phyloP scores from a whole-genome alignment of 1,140 invertebrate species.

The Drosophila nigrodunni region DNA sequence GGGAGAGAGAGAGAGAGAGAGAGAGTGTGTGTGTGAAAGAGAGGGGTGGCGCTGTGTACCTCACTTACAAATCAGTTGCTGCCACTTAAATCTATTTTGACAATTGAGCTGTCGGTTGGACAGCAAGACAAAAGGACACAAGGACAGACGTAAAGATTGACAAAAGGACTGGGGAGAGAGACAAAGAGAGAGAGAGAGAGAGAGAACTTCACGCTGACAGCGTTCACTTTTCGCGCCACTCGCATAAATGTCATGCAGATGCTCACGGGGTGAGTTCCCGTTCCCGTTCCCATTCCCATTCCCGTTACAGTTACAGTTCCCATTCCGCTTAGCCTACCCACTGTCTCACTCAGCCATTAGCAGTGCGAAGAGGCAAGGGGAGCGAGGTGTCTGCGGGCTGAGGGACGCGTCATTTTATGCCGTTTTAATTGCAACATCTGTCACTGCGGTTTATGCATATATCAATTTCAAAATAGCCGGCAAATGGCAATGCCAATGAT shows the following conservation, averaged over 20 bases:
- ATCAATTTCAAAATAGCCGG: constrained; percentile 80
- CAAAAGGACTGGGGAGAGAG: background rate
- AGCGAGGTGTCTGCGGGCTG: background rate
- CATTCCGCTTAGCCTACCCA: background rate
- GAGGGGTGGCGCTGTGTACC: constrained; percentile 26
- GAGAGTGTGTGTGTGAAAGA: background rate
- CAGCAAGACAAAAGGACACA: background rate
- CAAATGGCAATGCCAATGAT: constrained; percentile 65
- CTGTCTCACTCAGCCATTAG: constrained; percentile 45
- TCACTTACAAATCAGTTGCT: constrained; percentile 73
- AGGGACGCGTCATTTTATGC: constrained; percentile 73
- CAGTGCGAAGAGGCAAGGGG: background rate
- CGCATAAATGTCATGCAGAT: constrained; percentile 30
- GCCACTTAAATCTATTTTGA: constrained; percentile 84
- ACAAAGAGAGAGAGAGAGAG: background rate
- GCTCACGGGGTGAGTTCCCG: constrained; percentile 10
- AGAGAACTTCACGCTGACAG: constrained; percentile 45
- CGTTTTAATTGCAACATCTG: constrained; percentile 84
- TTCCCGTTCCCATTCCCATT: background rate
- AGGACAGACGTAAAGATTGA: background rate
- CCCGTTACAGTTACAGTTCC: background rate
- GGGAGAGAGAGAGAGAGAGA: background rate
- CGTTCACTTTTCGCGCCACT: constrained; percentile 69
- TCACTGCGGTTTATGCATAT: constrained; percentile 84
- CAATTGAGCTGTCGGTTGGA: constrained; percentile 76